phyloP scores from a whole-genome alignment of 1,140 invertebrate genomes.

The Colletes latitarsis region DNA sequence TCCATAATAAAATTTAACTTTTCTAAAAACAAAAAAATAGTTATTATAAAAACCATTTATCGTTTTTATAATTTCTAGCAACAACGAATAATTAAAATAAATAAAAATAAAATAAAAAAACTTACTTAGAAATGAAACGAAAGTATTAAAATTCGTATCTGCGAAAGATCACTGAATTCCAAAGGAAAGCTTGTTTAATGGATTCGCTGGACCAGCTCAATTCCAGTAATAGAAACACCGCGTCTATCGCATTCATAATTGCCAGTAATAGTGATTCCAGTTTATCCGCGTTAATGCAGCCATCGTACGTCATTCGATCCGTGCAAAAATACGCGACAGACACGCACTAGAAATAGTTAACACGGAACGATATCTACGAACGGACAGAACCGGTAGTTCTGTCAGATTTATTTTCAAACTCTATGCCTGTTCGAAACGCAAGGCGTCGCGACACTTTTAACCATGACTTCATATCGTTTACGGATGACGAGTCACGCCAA shows the following conservation, averaged over 20 bases:
- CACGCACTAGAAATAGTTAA: slow-evolving; percentile 20
- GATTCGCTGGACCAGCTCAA: too few relatives aligned
- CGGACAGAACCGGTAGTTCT: slow-evolving; percentile 19
- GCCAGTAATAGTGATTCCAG: neutral
- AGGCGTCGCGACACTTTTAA: slow-evolving; percentile 33
- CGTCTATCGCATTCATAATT: neutral
- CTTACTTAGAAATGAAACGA: too few relatives aligned
- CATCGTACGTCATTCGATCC: neutral
- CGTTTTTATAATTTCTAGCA: too few relatives aligned
- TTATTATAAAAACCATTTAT: too few relatives aligned
- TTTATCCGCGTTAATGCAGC: neutral
- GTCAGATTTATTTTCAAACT: slow-evolving; percentile 62
- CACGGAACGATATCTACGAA: neutral
- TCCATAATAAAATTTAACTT: too few relatives aligned
- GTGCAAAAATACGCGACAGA: neutral
- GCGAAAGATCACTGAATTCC: too few relatives aligned
- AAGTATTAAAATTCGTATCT: too few relatives aligned
- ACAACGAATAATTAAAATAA: too few relatives aligned
- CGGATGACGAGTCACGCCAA: neutral
- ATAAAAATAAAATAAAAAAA: too few relatives aligned
- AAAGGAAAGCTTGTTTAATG: too few relatives aligned
- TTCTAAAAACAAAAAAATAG: too few relatives aligned
- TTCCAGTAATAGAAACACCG: neutral
- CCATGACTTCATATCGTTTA: slow-evolving; percentile 42
- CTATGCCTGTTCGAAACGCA: neutral